Percentiles rank a stretch among this genome's conserved stretches.
These are phyloP conservation scores for Theocolax elegans DNA, from an alignment of 1,140 invertebrate genomes.

Conservation along the genomic window DNA sequence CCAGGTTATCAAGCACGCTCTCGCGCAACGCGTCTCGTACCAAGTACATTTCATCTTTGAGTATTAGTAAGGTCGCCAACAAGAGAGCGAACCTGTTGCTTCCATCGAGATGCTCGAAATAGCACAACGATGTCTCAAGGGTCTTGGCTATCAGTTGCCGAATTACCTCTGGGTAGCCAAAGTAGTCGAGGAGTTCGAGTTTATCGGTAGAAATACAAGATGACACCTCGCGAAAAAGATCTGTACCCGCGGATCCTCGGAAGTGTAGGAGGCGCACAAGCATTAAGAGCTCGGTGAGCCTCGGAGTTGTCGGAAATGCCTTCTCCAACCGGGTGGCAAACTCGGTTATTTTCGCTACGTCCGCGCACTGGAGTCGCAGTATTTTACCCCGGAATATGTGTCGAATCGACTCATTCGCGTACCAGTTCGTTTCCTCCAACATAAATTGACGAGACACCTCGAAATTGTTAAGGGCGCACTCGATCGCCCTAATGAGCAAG, in stretches of 20 bases:
- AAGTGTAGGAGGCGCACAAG: constrained; percentile 5
- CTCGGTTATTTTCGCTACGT: constrained; percentile 13
- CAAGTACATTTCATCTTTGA: constrained; percentile 47
- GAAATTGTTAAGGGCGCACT: constrained; percentile 12
- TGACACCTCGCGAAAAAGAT: constrained; percentile 20
- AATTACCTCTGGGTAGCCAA: constrained; percentile 4
- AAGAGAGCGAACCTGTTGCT: constrained; percentile 28
- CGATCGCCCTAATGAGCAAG: constrained; percentile 1
- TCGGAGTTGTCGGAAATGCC: neutral
- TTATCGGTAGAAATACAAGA: constrained; percentile 1
- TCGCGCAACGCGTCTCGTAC: constrained; percentile 39
- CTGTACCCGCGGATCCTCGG: neutral
- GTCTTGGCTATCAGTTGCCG: constrained; percentile 7
- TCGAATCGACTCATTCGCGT: constrained; percentile 5
- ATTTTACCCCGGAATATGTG: neutral
- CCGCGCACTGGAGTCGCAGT: constrained; percentile 1
- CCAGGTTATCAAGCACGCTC: constrained; percentile 12
- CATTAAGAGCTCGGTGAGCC: constrained; percentile 3
- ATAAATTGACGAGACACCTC: neutral
- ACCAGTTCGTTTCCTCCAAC: constrained; percentile 18
- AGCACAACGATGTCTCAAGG: constrained; percentile 35
- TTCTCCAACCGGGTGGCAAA: constrained; percentile 6
- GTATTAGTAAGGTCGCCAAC: constrained; percentile 44
- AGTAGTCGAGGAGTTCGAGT: constrained; percentile 21
- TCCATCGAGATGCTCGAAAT: constrained; percentile 30